Evolutionary conservation across 92 coral and sea anemone species (phyloP).

Genomic region (Umimayanthus chanpuru): DNA sequence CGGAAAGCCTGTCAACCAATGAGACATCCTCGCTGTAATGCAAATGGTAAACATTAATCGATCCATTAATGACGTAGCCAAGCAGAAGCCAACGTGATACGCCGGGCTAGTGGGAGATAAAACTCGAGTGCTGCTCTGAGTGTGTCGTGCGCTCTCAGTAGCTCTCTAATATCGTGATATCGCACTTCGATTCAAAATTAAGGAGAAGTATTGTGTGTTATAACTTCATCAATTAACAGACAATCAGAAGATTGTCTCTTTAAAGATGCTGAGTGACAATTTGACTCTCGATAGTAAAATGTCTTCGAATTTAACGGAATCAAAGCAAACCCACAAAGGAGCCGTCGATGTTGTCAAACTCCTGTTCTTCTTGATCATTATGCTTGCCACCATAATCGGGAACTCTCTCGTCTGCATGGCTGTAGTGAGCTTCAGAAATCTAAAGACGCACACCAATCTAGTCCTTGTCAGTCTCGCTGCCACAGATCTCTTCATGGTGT

Average conservation of each 20-base stretch:
- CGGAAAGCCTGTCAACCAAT: neutral
- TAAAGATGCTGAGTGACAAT: neutral
- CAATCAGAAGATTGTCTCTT: neutral
- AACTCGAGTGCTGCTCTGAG: neutral
- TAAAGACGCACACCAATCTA: slow-evolving; percentile 77
- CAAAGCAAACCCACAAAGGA: neutral
- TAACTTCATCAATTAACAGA: neutral
- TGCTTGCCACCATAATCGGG: slow-evolving; percentile 72
- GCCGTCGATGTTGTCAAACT: slow-evolving; percentile 50
- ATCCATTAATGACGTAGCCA: neutral
- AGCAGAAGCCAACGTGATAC: neutral
- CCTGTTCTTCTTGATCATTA: slow-evolving; percentile 56
- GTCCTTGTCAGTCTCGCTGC: slow-evolving; percentile 80
- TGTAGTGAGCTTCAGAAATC: slow-evolving; percentile 63
- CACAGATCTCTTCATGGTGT: slow-evolving; percentile 84
- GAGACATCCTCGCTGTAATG: neutral
- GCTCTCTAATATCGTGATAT: neutral
- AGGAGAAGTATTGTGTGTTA: neutral
- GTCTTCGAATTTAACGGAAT: slow-evolving; percentile 3
- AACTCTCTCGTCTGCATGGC: slow-evolving; percentile 75
- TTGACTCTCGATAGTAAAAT: neutral
- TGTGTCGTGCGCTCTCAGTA: neutral
- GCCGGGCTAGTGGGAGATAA: neutral
- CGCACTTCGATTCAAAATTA: neutral
- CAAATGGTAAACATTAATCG: neutral